Evolutionary conservation across 35 echinoderm and acorn worm species (phyloP), one percentile per base, ranked within the genome.

Genomic region (Lytechinus pictus): DNA sequence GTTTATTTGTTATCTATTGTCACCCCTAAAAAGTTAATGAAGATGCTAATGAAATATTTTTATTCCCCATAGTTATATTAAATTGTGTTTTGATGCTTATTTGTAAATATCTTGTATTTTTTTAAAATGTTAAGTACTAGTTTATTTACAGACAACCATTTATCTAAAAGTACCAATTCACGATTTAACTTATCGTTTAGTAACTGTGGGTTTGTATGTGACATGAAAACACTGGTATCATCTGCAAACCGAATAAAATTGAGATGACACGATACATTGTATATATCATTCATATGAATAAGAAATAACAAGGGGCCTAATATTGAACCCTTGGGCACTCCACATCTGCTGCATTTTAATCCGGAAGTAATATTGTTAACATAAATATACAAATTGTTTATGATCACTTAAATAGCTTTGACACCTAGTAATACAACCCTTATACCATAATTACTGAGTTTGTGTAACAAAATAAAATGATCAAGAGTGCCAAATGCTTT

Each of bases 321-420:
- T 2, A 87, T 87, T 9, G 86, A 87, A 27, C 86, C 86, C 86
- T 87, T 1, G 86, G 86, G 86, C 86, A 87, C n/a, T 87, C 86
- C 86, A 87, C 86, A 87, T 87, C 86, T 87, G 9, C 24, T 87
- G 33, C n/a, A 19, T 87, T 87, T 27, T 87, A 87, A 87, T 19
- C 5, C 33, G 33, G 24, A 87, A 19, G 9, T n/a, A 87, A 19
- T 27, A 87, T 87, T 87, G 33, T 87, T 51, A 87, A 27, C 33
- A n/a, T 9, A n/a, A n/a, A n/a, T n/a, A 19, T 19, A 87, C 86
- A 87, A 27, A 87, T 87, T 87, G n/a, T 87, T 87, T 87, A 27
- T 3, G 24, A 87, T 87, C 33, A 44, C 0, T 44, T 44, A 44
- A n/a, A 44, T 44, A 44, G 33, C 33, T 44, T 44, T 44, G 2